Conservation (phyloP, 1,140 invertebrate species). For the Mercenaria mercenaria region DNA sequence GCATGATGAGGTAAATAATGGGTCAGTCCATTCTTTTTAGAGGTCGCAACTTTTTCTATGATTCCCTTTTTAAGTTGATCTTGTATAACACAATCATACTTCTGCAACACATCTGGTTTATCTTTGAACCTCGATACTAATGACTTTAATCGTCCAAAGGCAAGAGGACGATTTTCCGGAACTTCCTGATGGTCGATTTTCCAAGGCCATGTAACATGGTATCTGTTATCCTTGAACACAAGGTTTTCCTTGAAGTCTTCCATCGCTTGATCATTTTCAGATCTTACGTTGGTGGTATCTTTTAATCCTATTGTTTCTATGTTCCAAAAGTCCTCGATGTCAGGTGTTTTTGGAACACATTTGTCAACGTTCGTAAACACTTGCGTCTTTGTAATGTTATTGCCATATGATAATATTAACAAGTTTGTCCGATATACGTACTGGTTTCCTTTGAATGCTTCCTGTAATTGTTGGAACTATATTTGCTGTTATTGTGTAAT, state of each 20-base stretch:
- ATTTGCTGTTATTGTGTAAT: not conserved
- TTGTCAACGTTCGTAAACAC: slow-evolving; percentile 24
- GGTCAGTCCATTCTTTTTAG: too few species aligned
- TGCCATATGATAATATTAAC: slow-evolving; percentile 40
- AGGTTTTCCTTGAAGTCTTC: slow-evolving; percentile 6
- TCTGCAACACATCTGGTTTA: slow-evolving; percentile 17
- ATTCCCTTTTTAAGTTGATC: slow-evolving; percentile 21
- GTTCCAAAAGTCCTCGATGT: slow-evolving; percentile 16
- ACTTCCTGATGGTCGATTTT: slow-evolving; percentile 4
- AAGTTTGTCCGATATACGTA: too few species aligned
- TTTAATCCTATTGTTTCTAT: slow-evolving; percentile 30
- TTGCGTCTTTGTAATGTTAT: not conserved
- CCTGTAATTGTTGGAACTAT: not conserved
- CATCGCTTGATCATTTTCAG: slow-evolving; percentile 1
- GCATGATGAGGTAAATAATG: too few species aligned
- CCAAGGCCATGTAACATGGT: not conserved
- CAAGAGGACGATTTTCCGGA: not conserved
- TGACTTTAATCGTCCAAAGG: not conserved
- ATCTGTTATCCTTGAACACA: slow-evolving; percentile 11
- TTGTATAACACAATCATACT: slow-evolving; percentile 1
- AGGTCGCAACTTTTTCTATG: not conserved
- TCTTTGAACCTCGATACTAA: not conserved
- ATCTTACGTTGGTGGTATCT: not conserved
- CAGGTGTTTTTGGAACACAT: not conserved
- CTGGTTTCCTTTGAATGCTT: not conserved